A percentile compares a stretch with the other conserved stretches of the same genome.
Conservation (phyloP, 2,113 vertebrate genomes). For the Junco hyemalis region DNA sequence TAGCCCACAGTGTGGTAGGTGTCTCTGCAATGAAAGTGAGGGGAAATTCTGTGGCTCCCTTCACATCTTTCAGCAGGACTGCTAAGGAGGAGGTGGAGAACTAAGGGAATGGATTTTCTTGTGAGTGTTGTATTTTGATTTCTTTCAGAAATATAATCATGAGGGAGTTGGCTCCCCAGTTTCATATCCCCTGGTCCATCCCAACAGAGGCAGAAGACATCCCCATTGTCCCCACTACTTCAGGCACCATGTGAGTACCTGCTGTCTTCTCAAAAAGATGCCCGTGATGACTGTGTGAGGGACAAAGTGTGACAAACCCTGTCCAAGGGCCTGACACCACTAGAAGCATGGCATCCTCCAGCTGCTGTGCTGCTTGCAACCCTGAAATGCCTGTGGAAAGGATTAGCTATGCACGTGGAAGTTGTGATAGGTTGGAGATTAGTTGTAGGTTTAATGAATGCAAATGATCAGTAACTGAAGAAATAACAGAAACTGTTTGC, state of each 20-base stretch:
- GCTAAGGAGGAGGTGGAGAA: background rate
- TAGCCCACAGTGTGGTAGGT: background rate
- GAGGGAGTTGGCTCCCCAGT: conserved; percentile 95
- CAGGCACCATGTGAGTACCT: conserved; percentile 94
- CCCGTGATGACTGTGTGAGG: background rate
- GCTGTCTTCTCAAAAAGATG: background rate
- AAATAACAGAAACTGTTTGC: background rate
- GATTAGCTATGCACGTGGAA: background rate
- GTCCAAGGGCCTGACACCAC: background rate
- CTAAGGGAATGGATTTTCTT: background rate
- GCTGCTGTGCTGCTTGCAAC: background rate
- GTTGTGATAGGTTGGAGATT: background rate
- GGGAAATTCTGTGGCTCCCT: background rate
- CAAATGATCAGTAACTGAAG: background rate
- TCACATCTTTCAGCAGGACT: background rate
- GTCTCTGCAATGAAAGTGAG: background rate
- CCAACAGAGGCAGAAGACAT: conserved; percentile 98
- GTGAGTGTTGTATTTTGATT: background rate
- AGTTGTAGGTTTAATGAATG: background rate
- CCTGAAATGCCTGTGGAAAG: background rate
- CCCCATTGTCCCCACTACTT: conserved; percentile 97
- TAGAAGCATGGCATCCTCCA: background rate
- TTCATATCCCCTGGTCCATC: conserved; percentile 98
- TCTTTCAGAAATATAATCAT: conserved; percentile 93
- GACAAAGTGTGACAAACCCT: background rate